Base-by-base conservation (phyloP, 2,888 invertebrate genomes). In the Fragum sueziense region DNA sequence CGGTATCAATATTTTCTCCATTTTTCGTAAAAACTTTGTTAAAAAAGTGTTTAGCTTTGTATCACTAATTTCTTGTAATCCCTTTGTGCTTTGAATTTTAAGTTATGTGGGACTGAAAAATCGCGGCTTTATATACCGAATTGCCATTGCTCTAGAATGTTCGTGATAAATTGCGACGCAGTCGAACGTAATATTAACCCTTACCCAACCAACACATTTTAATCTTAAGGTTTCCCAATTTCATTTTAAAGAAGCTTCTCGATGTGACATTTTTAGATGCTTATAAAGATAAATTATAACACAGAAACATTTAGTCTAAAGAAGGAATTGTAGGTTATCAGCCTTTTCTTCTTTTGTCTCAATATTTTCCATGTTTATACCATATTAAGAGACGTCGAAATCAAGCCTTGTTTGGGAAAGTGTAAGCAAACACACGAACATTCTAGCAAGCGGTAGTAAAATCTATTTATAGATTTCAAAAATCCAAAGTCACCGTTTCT, bases 1-100 rank as follows among this genome's bases (percentile, higher is more conserved):
- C 61, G 61, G 61, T 11, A 61, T 33, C 20, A 61, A 61, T 61
- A 61, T 22, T 31, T 33, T 61, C 29, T 33, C 33, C 61, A 61
- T 61, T 9, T 22, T n/a, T n/a, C n/a, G n/a, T n/a, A n/a, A n/a
- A n/a, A n/a, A n/a, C n/a, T n/a, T n/a, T n/a, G n/a, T n/a, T n/a
- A n/a, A n/a, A n/a, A n/a, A n/a, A n/a, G n/a, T n/a, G n/a, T n/a
- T n/a, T n/a, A n/a, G n/a, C n/a, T n/a, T n/a, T n/a, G n/a, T n/a
- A n/a, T n/a, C n/a, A n/a, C n/a, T n/a, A n/a, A n/a, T n/a, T n/a
- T n/a, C n/a, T n/a, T n/a, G n/a, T n/a, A n/a, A n/a, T n/a, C n/a
- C n/a, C n/a, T n/a, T n/a, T n/a, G n/a, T n/a, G n/a, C n/a, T n/a
- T n/a, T n/a, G n/a, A n/a, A n/a, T n/a, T n/a, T n/a, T n/a, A n/a